Evolutionary conservation across 2,797 vertebrate genomes (phyloP).

Genomic region (Nannoperca australis): DNA sequence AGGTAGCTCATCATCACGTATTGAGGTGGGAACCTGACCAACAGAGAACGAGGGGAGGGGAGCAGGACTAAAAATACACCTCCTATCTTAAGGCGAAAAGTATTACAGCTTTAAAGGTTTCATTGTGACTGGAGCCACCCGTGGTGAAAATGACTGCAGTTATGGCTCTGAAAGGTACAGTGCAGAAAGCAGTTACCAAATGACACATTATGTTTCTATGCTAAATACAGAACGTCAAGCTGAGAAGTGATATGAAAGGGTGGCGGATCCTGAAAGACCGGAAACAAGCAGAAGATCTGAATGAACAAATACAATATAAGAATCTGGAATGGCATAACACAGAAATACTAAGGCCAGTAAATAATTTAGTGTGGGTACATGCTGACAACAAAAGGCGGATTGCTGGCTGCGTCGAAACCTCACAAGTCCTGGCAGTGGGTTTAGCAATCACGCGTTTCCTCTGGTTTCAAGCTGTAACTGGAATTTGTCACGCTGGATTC

Average conservation of each 20-base stretch:
- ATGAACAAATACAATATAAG: conserved; percentile 11
- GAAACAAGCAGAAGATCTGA: conserved; percentile 1
- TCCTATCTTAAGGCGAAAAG: conserved; percentile 6
- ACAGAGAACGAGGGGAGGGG: neutral
- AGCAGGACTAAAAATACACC: conserved; percentile 45
- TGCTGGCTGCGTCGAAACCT: conserved; percentile 38
- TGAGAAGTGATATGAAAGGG: neutral
- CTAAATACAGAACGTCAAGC: neutral
- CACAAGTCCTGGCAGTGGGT: conserved; percentile 20
- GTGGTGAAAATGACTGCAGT: conserved; percentile 39
- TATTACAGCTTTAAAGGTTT: conserved; percentile 26
- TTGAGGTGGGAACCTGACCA: conserved; percentile 27
- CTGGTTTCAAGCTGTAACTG: conserved; percentile 25
- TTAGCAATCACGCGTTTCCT: conserved; percentile 47
- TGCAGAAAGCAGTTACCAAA: conserved; percentile 6
- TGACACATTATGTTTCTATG: neutral
- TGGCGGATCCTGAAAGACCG: neutral
- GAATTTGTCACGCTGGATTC: conserved; percentile 52
- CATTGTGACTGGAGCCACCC: conserved; percentile 6
- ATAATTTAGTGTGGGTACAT: conserved; percentile 29
- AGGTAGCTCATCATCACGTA: conserved; percentile 38
- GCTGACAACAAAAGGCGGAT: conserved; percentile 36
- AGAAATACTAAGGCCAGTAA: conserved; percentile 15
- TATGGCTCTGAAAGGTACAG: neutral
- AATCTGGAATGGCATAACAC: conserved; percentile 7